Evolutionary conservation across 1,140 invertebrate species (phyloP).

Genomic region (Drosophila nigromelanica): DNA sequence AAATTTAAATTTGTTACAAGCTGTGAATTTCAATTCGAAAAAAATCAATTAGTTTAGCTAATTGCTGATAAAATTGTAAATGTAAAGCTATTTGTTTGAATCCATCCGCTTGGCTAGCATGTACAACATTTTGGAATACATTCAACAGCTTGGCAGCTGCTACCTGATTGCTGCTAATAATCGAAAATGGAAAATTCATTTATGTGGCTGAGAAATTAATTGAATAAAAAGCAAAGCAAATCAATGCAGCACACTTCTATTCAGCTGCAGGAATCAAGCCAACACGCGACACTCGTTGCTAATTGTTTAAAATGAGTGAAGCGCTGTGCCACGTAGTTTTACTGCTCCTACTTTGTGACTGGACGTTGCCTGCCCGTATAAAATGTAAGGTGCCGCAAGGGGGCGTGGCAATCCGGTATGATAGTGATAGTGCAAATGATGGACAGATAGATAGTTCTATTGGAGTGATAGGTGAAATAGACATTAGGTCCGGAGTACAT

Average conservation of each 20-base stretch:
- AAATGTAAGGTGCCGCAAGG: background rate
- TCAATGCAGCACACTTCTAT: background rate
- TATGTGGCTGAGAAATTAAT: background rate
- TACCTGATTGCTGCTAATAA: background rate
- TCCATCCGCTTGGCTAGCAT: background rate
- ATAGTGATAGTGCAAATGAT: too few species aligned
- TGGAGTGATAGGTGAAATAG: too few species aligned
- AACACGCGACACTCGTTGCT: background rate
- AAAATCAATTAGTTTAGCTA: background rate
- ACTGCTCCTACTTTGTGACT: background rate
- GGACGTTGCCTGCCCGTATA: background rate
- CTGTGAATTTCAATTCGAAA: background rate
- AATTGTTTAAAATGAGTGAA: background rate
- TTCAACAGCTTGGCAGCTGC: background rate
- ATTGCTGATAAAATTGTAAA: background rate
- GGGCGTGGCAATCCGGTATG: background rate
- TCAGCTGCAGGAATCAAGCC: background rate
- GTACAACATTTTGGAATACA: background rate
- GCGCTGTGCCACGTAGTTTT: background rate
- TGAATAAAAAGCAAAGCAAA: background rate
- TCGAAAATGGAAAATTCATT: background rate
- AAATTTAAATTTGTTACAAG: background rate
- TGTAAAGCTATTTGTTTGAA: too few species aligned
- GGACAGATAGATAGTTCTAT: too few species aligned
- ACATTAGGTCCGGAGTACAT: too few species aligned